Base-by-base conservation (phyloP, 2,888 invertebrate species). In the Lasiommata megera region DNA sequence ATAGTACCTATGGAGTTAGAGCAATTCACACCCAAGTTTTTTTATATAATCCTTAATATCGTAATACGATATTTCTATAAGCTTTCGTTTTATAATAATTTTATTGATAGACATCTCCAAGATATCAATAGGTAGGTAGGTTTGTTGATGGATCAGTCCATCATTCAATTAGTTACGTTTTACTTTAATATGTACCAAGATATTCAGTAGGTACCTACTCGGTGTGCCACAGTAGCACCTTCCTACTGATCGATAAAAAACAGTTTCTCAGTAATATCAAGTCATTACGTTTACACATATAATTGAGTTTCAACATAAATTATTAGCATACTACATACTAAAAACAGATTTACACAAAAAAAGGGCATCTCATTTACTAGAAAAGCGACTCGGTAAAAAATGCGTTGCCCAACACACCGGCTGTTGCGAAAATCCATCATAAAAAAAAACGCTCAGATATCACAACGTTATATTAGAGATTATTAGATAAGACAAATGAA, bases 241-340 rank as follows among this genome's bases (percentile, higher is more conserved):
- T 5, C 23, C 2, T 23, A 5, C 3, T n/a, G 7, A 43, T 3
- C 23, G 8, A 43, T 16, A 46, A 48, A 47, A 48, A 48, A 36
- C 48, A 1, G 23, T 50, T 50, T 50, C 50, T 28, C 37, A 28
- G 50, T 50, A 48, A 23, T 12, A 50, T 28, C 50, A 50, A 50
- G 23, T 37, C 50, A 36, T 37, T 36, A 18, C 17, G 37, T 9
- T 50, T 37, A 55, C 55, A 48, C 44, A 12, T 40, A 44, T 36
- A 38, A 52, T 38, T 40, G 12, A 46, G 36, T 11, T 41, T 41
- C 51, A 18, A 51, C 16, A 9, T 36, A 37, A 51, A 46, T 54
- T 41, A 54, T 61, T 60, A 56, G 48, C 56, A 60, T 56, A 53
- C 31, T 14, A 16, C 50, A 28, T 16, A 41, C 54, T 60, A 60